Conservation (phyloP, 2,797 vertebrate genomes). For the Sebastes taczanowskii region DNA sequence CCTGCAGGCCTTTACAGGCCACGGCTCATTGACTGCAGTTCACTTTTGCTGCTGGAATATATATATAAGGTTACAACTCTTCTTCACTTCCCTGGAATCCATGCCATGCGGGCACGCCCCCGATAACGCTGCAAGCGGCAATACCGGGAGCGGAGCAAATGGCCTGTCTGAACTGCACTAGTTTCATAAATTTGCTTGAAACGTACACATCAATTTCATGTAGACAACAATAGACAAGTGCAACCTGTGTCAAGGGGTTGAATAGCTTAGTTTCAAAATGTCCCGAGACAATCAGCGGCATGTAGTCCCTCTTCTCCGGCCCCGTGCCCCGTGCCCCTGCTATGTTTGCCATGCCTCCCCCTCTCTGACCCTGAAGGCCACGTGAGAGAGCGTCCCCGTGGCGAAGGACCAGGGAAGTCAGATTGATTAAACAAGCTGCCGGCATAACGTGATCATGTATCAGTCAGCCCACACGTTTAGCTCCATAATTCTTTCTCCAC, state of each 20-base stretch:
- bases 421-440: slow-evolving; percentile 64
- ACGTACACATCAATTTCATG: neutral
- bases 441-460: slow-evolving; percentile 60
- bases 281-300: neutral
- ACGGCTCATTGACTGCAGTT: too few species aligned
- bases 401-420: slow-evolving; percentile 29
- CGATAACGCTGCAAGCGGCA: too few species aligned
- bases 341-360: neutral
- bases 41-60: too few species aligned
- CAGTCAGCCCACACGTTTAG: slow-evolving; percentile 62
- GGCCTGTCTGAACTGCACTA: too few species aligned
- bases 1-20: too few species aligned
- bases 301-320: neutral
- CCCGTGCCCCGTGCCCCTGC: neutral
- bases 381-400: slow-evolving; percentile 30
- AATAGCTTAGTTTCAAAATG: neutral
- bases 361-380: slow-evolving; percentile 7
- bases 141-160: neutral
- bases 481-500: slow-evolving; percentile 52
- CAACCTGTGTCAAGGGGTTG: neutral
- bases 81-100: too few species aligned
- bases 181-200: neutral
- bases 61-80: too few species aligned
- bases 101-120: too few species aligned
- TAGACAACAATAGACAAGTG: neutral